These are phyloP conservation scores for Platalea minor DNA, from an alignment of 2,797 vertebrate genomes.

Conservation along the genomic window DNA sequence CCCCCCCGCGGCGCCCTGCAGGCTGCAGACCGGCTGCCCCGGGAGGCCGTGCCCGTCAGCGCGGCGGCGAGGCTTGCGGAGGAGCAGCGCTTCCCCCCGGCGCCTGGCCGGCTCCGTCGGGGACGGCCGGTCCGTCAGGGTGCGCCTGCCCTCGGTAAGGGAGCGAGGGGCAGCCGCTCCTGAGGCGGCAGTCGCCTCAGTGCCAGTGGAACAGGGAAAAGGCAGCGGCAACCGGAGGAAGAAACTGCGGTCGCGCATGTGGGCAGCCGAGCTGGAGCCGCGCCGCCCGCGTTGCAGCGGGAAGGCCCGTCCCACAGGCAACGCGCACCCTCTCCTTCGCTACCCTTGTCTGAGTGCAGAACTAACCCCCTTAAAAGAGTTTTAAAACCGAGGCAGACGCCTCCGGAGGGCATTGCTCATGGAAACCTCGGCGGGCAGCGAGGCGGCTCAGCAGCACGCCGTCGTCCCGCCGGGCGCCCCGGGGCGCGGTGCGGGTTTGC, in stretches of 20 bases:
- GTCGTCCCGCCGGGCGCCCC: background rate
- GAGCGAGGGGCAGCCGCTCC: background rate
- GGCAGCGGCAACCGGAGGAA: too few relatives aligned
- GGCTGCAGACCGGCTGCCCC: too few relatives aligned
- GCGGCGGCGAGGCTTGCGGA: too few relatives aligned
- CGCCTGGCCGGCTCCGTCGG: background rate
- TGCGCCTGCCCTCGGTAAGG: rapidly evolving
- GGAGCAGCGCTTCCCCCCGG: too few relatives aligned
- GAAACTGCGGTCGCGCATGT: rapidly evolving
- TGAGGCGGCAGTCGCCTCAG: rapidly evolving
- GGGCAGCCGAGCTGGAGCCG: background rate
- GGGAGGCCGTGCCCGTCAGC: too few relatives aligned
- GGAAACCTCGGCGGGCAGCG: background rate
- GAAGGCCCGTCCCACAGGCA: rapidly evolving
- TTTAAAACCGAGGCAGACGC: rapidly evolving
- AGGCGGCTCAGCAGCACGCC: rapidly evolving
- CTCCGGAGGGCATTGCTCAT: background rate
- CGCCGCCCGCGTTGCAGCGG: rapidly evolving
- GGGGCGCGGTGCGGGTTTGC: background rate
- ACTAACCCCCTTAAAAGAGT: background rate
- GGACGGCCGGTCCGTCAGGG: rapidly evolving
- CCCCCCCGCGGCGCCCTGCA: too few relatives aligned
- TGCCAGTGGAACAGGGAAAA: rapidly evolving
- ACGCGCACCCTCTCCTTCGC: rapidly evolving
- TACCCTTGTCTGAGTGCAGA: rapidly evolving